These are phyloP conservation scores for Drosophila parvula DNA, from an alignment of 1,140 invertebrate genomes.

Conservation along the genomic window DNA sequence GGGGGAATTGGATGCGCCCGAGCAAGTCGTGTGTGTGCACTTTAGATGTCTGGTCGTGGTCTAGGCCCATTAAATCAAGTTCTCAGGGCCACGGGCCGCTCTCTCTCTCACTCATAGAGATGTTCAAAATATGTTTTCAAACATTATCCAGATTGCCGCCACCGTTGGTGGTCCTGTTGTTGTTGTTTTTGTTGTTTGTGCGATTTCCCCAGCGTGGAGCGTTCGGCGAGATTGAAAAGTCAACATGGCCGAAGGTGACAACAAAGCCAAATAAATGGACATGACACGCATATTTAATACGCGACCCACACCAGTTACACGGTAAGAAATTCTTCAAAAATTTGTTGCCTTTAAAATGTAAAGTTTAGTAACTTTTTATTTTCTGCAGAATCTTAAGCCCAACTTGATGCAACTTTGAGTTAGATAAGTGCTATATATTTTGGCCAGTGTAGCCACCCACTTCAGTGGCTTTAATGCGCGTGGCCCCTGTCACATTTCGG, in stretches of 20 bases:
- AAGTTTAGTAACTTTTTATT: not conserved
- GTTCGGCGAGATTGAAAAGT: constrained; percentile 58
- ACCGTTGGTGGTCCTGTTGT: not conserved
- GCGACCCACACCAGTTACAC: constrained; percentile 5
- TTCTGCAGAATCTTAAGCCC: not conserved
- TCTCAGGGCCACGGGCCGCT: not conserved
- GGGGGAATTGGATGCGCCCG: constrained; percentile 26
- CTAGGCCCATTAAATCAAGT: constrained; percentile 62
- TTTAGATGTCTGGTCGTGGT: constrained; percentile 53
- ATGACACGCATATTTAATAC: constrained; percentile 78
- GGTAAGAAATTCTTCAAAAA: not conserved
- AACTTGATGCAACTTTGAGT: too few relatives aligned
- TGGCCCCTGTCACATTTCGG: constrained; percentile 40
- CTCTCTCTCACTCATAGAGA: constrained; percentile 16
- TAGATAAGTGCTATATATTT: not conserved
- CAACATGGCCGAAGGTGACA: constrained; percentile 70
- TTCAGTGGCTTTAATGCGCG: constrained; percentile 7
- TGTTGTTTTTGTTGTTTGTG: constrained; percentile 16
- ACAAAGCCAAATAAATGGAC: constrained; percentile 69
- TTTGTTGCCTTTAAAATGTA: too few relatives aligned
- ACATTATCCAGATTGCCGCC: constrained; percentile 47
- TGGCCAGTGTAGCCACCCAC: constrained; percentile 1
- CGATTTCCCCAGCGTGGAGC: constrained; percentile 24
- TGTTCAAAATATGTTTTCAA: constrained; percentile 46
- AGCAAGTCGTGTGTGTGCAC: constrained; percentile 46